Evolutionary conservation across 92 coral and sea anemone species (phyloP).

Genomic region (Epizoanthus ramosus): DNA sequence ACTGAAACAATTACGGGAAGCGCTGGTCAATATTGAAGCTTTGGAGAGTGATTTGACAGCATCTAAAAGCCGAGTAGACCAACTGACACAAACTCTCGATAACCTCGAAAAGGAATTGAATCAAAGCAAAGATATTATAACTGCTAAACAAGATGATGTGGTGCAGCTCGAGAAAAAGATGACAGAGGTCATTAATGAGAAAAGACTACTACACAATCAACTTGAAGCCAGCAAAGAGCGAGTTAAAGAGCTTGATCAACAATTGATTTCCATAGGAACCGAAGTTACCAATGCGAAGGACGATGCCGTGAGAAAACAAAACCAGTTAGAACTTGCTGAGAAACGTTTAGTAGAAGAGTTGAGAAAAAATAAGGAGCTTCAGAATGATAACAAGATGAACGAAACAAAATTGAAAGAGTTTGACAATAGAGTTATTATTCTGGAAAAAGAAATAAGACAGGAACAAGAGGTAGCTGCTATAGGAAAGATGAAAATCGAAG

Average conservation of each 20-base stretch:
- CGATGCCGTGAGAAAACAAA: conserved; percentile 23
- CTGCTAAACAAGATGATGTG: neutral
- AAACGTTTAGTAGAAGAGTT: conserved; percentile 15
- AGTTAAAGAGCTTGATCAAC: conserved; percentile 46
- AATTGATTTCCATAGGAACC: conserved; percentile 42
- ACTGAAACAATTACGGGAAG: conserved; percentile 24
- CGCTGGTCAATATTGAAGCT: neutral
- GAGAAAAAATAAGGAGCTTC: conserved; percentile 1
- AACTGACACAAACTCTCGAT: neutral
- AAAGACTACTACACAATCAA: conserved; percentile 41
- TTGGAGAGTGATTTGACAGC: conserved; percentile 16
- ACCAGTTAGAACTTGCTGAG: neutral
- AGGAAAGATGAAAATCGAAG: conserved; percentile 33
- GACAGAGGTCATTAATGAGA: conserved; percentile 17
- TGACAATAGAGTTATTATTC: neutral
- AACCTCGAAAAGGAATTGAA: neutral
- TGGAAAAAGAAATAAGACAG: neutral
- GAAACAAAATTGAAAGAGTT: conserved; percentile 27
- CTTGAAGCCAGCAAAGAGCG: conserved; percentile 29
- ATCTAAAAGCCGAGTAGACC: neutral
- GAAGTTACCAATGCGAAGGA: conserved; percentile 32
- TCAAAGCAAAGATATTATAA: neutral
- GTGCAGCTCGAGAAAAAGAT: neutral
- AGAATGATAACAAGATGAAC: neutral
- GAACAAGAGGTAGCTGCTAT: neutral